Evolutionary conservation across 2,888 invertebrate species (phyloP).

Genomic region (Myathropa florea): DNA sequence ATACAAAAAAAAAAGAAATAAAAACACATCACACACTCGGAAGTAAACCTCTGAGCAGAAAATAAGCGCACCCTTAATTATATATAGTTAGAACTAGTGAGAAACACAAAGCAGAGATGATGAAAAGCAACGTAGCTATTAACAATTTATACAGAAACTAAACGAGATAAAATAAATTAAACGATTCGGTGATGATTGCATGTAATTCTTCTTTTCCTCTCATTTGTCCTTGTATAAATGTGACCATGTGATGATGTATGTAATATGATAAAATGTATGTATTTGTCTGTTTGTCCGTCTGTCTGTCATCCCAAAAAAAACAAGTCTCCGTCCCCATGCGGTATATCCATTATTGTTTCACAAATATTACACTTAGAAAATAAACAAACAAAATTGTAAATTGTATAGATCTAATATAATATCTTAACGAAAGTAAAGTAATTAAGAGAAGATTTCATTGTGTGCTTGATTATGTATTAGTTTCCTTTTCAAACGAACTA

Average conservation of each 20-base stretch:
- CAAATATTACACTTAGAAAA: conserved; percentile 1
- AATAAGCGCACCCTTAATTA: conserved; percentile 65
- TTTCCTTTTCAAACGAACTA: conserved; percentile 29
- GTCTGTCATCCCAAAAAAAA: conserved; percentile 54
- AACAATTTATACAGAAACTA: conserved; percentile 62
- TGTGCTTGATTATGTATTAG: conserved; percentile 52
- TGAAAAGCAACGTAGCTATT: conserved; percentile 52
- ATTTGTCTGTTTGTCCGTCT: conserved; percentile 63
- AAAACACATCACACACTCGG: conserved; percentile 57
- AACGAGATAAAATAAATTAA: conserved; percentile 1
- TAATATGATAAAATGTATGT: conserved; percentile 60
- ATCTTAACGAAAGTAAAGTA: conserved; percentile 40
- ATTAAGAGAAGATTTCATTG: conserved; percentile 44
- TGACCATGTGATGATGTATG: conserved; percentile 59
- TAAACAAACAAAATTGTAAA: conserved; percentile 72
- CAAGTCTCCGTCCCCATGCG: conserved; percentile 17
- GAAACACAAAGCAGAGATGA: conserved; percentile 26
- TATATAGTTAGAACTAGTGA: conserved; percentile 46
- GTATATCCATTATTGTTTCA: conserved; percentile 67
- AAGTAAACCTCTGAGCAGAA: conserved; percentile 10
- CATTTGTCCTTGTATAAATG: conserved; percentile 54
- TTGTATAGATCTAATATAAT: conserved; percentile 68
- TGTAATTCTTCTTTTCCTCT: conserved; percentile 30
- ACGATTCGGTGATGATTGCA: conserved; percentile 58
- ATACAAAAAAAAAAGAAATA: too few species aligned